A percentile compares a stretch with the other conserved stretches of the same genome.
These are phyloP conservation scores for Hippasteria phrygiana DNA, from an alignment of 53 echinoderm and acorn worm species.

Conservation along the genomic window DNA sequence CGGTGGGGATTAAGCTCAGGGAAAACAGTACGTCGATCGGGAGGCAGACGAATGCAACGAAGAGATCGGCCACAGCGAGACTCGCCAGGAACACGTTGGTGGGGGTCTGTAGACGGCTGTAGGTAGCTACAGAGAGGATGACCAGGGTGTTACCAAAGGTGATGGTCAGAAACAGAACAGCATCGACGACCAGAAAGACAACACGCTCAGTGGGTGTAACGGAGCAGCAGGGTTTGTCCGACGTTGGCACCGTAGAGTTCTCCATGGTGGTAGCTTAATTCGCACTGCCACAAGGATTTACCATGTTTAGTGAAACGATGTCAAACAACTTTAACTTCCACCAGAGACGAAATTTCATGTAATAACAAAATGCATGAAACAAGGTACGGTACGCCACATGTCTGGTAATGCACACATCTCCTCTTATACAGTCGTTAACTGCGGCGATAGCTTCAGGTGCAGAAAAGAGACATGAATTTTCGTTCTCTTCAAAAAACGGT, in stretches of 20 bases:
- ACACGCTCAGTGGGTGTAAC: not conserved
- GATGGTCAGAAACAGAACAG: constrained; percentile 43
- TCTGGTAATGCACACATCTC: too few relatives aligned
- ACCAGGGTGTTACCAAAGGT: constrained; percentile 68
- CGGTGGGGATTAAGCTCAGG: constrained; percentile 25
- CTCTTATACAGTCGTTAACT: too few relatives aligned
- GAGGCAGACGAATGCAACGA: constrained; percentile 30
- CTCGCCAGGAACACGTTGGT: constrained; percentile 70
- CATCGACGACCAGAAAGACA: constrained; percentile 22
- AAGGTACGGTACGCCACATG: too few relatives aligned
- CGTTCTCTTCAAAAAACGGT: too few relatives aligned
- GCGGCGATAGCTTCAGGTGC: too few relatives aligned
- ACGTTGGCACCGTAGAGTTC: not conserved
- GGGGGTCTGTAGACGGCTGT: constrained; percentile 56
- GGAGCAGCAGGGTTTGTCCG: not conserved
- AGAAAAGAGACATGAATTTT: too few relatives aligned
- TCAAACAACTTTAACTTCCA: too few relatives aligned
- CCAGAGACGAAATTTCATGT: too few relatives aligned
- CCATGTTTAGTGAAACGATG: too few relatives aligned
- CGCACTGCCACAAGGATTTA: too few relatives aligned
- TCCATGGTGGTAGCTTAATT: not conserved
- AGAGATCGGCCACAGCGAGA: constrained; percentile 61
- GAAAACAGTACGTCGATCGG: constrained; percentile 20
- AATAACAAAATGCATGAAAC: too few relatives aligned
- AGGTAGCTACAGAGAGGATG: constrained; percentile 57